Conservation (phyloP, 2,888 invertebrate species). For the Parnassius orleans region DNA sequence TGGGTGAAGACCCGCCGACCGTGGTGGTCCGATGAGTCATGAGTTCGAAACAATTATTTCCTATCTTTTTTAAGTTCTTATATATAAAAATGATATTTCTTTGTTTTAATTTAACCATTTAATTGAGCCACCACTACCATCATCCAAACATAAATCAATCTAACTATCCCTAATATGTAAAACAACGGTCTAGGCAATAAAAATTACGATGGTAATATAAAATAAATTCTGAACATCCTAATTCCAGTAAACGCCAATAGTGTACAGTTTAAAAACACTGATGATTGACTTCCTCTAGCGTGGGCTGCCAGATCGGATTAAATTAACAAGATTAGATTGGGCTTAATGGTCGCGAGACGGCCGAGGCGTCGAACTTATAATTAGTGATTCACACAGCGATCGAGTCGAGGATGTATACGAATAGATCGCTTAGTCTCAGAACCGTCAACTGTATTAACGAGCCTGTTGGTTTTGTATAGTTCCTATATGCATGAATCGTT, state of each 20-base stretch:
- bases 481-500: no score
- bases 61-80: no score
- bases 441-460: no score
- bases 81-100: no score
- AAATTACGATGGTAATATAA: conserved; percentile 24
- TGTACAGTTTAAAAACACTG: conserved; percentile 44
- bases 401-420: conserved; percentile 1
- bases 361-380: conserved; percentile 73
- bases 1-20: no score
- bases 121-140: no score
- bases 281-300: conserved; percentile 73
- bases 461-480: no score
- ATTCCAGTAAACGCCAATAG: conserved; percentile 36
- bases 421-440: conserved; percentile 33
- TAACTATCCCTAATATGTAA: background rate
- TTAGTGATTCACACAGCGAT: conserved; percentile 61
- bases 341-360: conserved; percentile 75
- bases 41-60: no score
- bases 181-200: background rate
- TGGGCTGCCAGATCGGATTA: conserved; percentile 45
- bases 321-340: conserved; percentile 76
- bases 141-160: background rate
- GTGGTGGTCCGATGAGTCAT: no score
- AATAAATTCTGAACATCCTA: conserved; percentile 34
- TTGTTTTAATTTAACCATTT: no score